Base-by-base conservation (phyloP, 2,888 invertebrate genomes). In the Sphecodes monilicornis region DNA sequence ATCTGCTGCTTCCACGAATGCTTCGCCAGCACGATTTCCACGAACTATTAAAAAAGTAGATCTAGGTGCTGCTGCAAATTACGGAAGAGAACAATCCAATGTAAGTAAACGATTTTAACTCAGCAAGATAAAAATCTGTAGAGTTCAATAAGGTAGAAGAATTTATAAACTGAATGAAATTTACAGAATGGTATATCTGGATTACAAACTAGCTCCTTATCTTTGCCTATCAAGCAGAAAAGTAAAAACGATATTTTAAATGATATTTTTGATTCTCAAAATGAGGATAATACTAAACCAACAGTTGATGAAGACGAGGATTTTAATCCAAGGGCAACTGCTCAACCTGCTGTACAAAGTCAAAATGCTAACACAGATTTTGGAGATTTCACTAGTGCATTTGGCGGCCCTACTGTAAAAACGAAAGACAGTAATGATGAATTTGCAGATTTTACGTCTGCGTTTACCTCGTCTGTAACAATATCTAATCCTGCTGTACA, bases 371-470 rank as follows among this genome's bases (percentile, higher is more conserved):
- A 93, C 90, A 66, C 93, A 54, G 98, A 98, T 82, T 98, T 98
- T 94, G 98, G 98, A 0, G 97, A 98, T 95, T 98, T 98, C 93
- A 95, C 96, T 6, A 96, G 96, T 85, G 98, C 97, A 0, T 98
- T 98, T 93, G 96, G 95, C 22, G 92, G 93, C 76, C 89, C 94
- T 16, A 83, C 91, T n/a, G 84, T 87, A 36, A 91, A 91, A 78
- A 80, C 84, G 78, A 92, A 92, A 83, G 93, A 93, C 6, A 90
- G 89, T 82, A 95, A 94, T 84, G 97, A 97, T 90, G 97, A 97
- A 87, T 98, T 98, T 95, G 98, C 98, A 0, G 98, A 98, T 95
- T 98, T 98, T 94, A 96, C 96, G 84, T 96, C 97, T 69, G 97
- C 97, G 13, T 98, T 98, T 95, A 93, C 93, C 84, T 88, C 93